Conservation (phyloP, 2,888 invertebrate genomes). For the Drosophila longiperda region DNA sequence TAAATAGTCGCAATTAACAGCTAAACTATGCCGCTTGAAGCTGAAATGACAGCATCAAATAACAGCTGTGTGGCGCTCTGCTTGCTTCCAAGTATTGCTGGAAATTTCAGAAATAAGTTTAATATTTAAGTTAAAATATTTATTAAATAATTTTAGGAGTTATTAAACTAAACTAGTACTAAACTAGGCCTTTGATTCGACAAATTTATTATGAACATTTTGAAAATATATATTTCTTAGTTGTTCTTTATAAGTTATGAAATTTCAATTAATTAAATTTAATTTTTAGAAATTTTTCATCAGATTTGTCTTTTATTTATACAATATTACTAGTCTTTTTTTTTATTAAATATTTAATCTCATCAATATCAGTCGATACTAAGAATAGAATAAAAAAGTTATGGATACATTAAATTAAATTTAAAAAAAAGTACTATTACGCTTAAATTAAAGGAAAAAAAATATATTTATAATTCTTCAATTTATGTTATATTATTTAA, state of each 20-base stretch:
- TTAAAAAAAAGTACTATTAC: background rate
- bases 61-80: background rate
- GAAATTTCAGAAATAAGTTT: background rate
- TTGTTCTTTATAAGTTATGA: background rate
- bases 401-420: background rate
- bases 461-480: background rate
- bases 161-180: no score
- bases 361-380: background rate
- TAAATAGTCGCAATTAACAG: conserved; percentile 25
- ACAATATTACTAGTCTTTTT: rapidly evolving
- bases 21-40: background rate
- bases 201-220: background rate
- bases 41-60: background rate
- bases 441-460: background rate
- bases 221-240: background rate
- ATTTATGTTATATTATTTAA: background rate
- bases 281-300: background rate
- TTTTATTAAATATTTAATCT: background rate
- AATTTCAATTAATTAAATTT: background rate
- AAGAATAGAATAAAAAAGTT: background rate
- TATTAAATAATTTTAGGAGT: background rate
- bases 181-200: background rate
- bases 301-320: background rate
- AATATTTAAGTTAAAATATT: background rate
- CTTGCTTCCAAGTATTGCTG: background rate